These are phyloP conservation scores for Clamator glandarius DNA, from an alignment of 2,797 vertebrate genomes.

Conservation along the genomic window DNA sequence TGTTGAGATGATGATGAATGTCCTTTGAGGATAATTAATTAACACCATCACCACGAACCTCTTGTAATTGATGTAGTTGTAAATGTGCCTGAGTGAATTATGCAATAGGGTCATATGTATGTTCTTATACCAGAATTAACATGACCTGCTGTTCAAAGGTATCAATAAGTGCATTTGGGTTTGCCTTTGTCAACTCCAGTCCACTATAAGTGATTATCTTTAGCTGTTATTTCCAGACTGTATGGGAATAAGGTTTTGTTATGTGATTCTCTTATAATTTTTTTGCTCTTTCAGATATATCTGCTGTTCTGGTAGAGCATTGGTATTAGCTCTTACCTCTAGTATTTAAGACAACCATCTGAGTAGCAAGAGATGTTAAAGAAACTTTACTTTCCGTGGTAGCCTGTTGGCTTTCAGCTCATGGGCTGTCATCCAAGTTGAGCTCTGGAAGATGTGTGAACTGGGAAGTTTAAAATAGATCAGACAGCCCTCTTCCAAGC, in stretches of 20 bases:
- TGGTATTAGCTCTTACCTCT: background rate
- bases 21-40: background rate
- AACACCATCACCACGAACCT: background rate
- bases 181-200: background rate
- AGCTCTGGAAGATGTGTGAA: background rate
- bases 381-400: background rate
- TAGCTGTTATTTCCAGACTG: background rate
- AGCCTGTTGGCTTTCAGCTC: background rate
- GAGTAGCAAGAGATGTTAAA: background rate
- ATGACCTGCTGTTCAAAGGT: background rate
- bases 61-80: background rate
- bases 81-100: background rate
- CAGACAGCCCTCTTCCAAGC: background rate
- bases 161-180: background rate
- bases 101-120: background rate
- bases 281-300: background rate
- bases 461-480: constrained; percentile 35
- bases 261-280: background rate
- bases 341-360: background rate
- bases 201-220: accelerated
- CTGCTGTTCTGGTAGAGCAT: background rate
- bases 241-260: background rate
- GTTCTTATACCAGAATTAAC: background rate
- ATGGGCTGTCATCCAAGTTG: background rate
- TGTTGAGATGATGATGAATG: background rate